phyloP scores from a whole-genome alignment of 1,140 invertebrate genomes.

The Carposina sasakii region DNA sequence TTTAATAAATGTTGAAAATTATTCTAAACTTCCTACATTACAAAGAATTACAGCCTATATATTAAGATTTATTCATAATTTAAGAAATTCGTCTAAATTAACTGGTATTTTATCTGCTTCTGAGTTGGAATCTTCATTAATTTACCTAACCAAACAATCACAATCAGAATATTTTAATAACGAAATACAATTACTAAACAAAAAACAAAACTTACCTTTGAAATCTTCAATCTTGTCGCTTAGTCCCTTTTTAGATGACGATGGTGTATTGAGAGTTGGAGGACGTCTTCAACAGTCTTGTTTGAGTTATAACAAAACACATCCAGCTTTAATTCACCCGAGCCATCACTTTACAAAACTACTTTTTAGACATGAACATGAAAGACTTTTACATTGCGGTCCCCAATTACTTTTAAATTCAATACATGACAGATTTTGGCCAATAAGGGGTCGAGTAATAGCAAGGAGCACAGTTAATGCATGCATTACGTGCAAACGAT shows the following conservation, averaged over 20 bases:
- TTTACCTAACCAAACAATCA: neutral
- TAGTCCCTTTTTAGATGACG: neutral
- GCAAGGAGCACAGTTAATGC: neutral
- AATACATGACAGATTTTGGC: constrained; percentile 9
- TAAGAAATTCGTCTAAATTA: too few relatives aligned
- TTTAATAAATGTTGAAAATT: too few relatives aligned
- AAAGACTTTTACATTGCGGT: constrained; percentile 7
- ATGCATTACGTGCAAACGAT: constrained; percentile 5
- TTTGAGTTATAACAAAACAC: constrained; percentile 2
- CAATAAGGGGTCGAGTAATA: constrained; percentile 8
- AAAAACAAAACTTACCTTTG: neutral
- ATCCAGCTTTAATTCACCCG: neutral
- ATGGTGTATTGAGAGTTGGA: neutral
- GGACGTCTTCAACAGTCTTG: neutral
- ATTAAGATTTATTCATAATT: too few relatives aligned
- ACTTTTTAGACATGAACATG: neutral
- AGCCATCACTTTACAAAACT: neutral
- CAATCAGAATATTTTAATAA: neutral
- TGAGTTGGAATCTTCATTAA: too few relatives aligned
- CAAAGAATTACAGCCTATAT: too few relatives aligned
- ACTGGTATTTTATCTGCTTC: too few relatives aligned
- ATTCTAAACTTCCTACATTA: too few relatives aligned
- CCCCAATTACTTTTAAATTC: constrained; percentile 9
- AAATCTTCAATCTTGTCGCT: neutral
- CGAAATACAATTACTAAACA: neutral